phyloP scores from a whole-genome alignment of 2,888 invertebrate species.

The Netelia fuscicornis region DNA sequence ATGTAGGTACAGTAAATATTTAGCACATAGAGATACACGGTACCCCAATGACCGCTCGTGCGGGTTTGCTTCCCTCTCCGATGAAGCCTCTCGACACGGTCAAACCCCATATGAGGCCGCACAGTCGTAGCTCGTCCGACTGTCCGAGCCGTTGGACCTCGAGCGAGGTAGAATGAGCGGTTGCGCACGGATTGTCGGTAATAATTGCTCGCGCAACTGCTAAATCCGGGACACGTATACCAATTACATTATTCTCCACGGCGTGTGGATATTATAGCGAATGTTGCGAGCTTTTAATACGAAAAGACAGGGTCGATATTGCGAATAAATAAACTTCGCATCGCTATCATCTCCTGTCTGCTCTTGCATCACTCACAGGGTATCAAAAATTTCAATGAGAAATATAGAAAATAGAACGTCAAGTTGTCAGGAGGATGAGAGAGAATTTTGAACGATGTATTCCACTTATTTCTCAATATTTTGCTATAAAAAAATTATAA shows the following conservation, averaged over 20 bases:
- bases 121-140: conserved; percentile 11
- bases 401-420: no score
- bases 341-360: no score
- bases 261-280: conserved; percentile 15
- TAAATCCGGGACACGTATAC: conserved; percentile 45
- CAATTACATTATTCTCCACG: conserved; percentile 52
- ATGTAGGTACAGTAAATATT: neutral
- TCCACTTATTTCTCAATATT: no score
- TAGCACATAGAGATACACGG: neutral
- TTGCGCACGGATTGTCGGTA: conserved; percentile 40
- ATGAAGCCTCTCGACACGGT: conserved; percentile 55
- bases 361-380: no score
- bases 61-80: conserved; percentile 26
- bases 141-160: neutral
- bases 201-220: conserved; percentile 56
- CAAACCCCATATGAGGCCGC: conserved; percentile 62
- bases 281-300: neutral
- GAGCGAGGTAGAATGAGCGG: conserved; percentile 4
- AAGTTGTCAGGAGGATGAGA: no score
- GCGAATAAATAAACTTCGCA: no score
- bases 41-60: conserved; percentile 39
- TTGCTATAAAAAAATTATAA: no score
- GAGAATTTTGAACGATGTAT: no score
- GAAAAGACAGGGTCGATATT: no score
- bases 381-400: no score